Evolutionary conservation across 2,888 invertebrate genomes (phyloP), one percentile per base, ranked within the genome.

Genomic region (Autographa pulchrina): DNA sequence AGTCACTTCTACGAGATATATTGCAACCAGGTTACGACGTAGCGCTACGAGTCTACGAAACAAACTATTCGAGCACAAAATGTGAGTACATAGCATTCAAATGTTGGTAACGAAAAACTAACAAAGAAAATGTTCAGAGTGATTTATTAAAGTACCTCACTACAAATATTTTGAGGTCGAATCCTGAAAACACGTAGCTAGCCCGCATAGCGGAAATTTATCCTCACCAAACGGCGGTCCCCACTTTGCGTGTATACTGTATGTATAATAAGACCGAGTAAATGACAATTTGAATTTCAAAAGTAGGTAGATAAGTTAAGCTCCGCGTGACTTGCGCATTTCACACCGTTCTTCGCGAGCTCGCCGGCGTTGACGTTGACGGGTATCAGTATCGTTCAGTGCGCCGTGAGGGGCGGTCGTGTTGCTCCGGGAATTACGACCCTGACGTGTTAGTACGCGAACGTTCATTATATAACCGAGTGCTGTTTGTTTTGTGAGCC

Each of bases 321-420:
- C 88, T 86, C 87, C 85, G 90, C 89, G 92, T 94, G 95, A 95
- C 93, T 94, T 95, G 94, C 95, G 95, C 95, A 95, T 94, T 94
- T 94, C 93, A 92, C 91, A 92, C 93, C 85, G 88, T 89, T 89
- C 89, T 90, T 89, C 86, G 85, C 83, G 84, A 89, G 90, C 89
- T 90, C 87, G 88, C 84, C 82, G 81, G 84, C 85, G 85, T 87
- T 90, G 88, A 89, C 90, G 88, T 83, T 90, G 90, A 90, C 86
- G 89, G 81, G 87, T 90, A 86, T 90, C 93, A 95, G 95, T 95
- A 91, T 87, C 84, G 83, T 85, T 83, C 84, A 81, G 85, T 81
- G 79, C 86, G 80, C 81, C 71, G 77, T 70, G 54, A 77, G 85
- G 86, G 88, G 81, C 71, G 88, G 88, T 87, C 89, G 92, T 87